Percentiles rank a stretch among this genome's conserved stretches.
Conservation (phyloP, 2,888 invertebrate genomes). For the Nemapogon koenigi region DNA sequence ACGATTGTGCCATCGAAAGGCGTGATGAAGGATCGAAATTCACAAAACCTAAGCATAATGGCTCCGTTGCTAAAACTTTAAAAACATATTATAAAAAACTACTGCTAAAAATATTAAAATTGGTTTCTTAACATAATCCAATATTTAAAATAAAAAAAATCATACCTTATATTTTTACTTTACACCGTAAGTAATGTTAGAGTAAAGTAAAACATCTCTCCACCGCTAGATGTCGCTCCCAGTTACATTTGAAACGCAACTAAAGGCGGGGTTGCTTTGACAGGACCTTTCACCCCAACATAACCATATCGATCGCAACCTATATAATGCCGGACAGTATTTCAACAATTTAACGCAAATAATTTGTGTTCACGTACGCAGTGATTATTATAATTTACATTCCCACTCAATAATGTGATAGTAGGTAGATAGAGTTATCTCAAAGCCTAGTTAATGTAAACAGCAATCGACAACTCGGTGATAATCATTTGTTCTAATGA, state of each 20-base stretch:
- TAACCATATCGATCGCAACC: conserved; percentile 7
- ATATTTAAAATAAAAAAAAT: not conserved
- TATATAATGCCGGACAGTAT: conserved; percentile 2
- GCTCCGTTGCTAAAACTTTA: too few relatives aligned
- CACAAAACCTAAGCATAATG: too few relatives aligned
- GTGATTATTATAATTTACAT: too few relatives aligned
- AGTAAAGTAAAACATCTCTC: conserved; percentile 13
- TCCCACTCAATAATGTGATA: too few relatives aligned
- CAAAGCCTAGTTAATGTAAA: conserved; percentile 23
- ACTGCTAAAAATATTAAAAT: too few relatives aligned
- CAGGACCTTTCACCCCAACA: conserved; percentile 3
- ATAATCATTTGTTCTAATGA: conserved; percentile 35
- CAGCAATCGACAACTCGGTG: conserved; percentile 26
- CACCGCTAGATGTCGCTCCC: conserved; percentile 35
- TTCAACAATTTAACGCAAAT: too few relatives aligned
- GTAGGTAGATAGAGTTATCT: conserved; percentile 30
- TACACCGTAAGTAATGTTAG: not conserved
- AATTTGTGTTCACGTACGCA: too few relatives aligned
- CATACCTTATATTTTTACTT: not conserved
- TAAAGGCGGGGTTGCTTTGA: conserved; percentile 2
- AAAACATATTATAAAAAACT: too few relatives aligned
- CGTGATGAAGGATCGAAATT: too few relatives aligned
- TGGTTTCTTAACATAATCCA: too few relatives aligned
- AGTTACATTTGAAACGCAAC: conserved; percentile 20
- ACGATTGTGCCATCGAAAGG: too few relatives aligned